Base-by-base conservation (phyloP, 2,797 vertebrate species). In the Pogoniulus pusillus region DNA sequence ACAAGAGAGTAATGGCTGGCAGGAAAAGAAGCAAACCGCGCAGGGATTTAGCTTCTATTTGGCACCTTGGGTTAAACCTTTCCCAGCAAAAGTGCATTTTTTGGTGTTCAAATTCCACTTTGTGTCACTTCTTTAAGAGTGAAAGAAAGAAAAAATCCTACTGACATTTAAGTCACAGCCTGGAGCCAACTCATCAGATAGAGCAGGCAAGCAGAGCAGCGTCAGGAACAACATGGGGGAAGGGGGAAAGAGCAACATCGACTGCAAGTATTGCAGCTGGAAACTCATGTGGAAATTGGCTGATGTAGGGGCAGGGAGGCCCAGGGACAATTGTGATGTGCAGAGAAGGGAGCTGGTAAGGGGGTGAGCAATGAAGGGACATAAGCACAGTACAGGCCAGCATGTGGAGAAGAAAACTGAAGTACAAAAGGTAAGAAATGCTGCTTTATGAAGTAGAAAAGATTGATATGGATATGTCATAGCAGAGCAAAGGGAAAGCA, bases 111-210 rank as follows among this genome's bases (percentile, higher is more conserved):
- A 75, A 89, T 83, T 93, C 70, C 37, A 73, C 94, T 94, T 95
- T 69, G 58, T 69, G 79, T 69, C 87, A 91, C 82, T 77, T 53
- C 80, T 86, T 81, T 91, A 90, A 94, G 84, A 86, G 47, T 87
- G 19, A 58, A 74, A 91, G 32, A 87, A 92, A 91, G 30, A 26
- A 93, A 92, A 39, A 90, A 39, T 89, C 87, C 78, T 73, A 32
- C 59, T 96, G 94, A 94, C 87, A 87, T 96, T 95, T 92, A 94
- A 85, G 58, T 90, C 2, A 0, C 57, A 82, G 83, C 89, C 92
- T 72, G 72, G 37, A 94, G 95, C 77, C 93, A 94, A 72, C 74
- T 92, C 63, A 96, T 94, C 86, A 91, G 84, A 93, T 55, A 57
- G 14, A 87, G 94, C 93, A 84, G 70, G 80, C 2, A 0, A 91